Conservation (phyloP, 2,888 invertebrate genomes). For the Thereva unica region DNA sequence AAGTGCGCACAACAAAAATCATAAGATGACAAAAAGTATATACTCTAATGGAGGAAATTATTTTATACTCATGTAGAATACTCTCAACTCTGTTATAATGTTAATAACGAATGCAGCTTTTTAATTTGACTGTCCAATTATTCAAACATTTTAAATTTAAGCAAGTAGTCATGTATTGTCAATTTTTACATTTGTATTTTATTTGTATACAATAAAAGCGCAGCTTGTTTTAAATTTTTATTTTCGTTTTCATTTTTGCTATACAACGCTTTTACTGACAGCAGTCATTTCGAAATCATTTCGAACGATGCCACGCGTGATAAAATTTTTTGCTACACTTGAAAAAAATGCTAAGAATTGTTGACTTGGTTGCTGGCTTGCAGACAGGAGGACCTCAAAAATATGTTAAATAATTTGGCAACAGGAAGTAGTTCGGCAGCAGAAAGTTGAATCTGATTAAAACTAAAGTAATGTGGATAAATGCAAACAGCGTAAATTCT, state of each 20-base stretch:
- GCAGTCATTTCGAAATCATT: no score
- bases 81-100: constrained; percentile 3
- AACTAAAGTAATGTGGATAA: no score
- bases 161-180: constrained; percentile 10
- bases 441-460: no score
- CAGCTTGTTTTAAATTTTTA: constrained; percentile 26
- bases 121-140: constrained; percentile 28
- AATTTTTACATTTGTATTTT: constrained; percentile 24
- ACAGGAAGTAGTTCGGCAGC: no score
- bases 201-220: constrained; percentile 29
- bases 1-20: not conserved
- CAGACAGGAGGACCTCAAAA: no score
- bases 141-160: constrained; percentile 20
- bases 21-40: not conserved
- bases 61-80: constrained; percentile 4
- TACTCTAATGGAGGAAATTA: not conserved
- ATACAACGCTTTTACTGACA: not conserved
- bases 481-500: no score
- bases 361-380: no score
- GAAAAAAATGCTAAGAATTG: no score
- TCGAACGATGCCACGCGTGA: no score
- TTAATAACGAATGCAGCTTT: constrained; percentile 27
- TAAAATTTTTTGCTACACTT: no score
- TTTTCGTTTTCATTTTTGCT: not conserved
- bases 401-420: no score